A percentile compares a stretch with the other conserved stretches of the same genome.
Conservation (phyloP, 2,113 vertebrate species). For the Dipodomys spectabilis region DNA sequence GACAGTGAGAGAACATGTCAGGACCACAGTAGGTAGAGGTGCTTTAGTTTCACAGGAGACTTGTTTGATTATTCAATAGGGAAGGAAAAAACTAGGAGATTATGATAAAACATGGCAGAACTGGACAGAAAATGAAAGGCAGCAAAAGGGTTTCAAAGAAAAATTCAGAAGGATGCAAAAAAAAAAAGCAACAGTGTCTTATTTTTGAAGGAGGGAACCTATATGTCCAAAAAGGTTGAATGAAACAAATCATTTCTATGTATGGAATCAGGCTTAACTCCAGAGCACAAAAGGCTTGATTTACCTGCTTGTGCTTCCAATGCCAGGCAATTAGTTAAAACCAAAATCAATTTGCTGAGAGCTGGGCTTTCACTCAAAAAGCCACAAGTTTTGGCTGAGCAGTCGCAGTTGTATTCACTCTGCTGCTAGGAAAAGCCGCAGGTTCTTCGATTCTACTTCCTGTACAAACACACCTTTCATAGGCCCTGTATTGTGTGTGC, state of each 20-base stretch:
- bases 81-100: neutral
- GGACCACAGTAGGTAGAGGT: neutral
- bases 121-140: neutral
- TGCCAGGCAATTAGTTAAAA: slow-evolving; percentile 60
- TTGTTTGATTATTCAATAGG: neutral
- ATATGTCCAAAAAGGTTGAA: neutral
- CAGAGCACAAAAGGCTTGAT: slow-evolving; percentile 34
- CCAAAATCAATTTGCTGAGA: slow-evolving; percentile 58
- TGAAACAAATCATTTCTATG: neutral
- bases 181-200: neutral
- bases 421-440: slow-evolving; percentile 28
- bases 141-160: neutral
- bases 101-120: neutral
- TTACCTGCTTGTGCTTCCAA: neutral
- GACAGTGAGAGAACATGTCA: neutral
- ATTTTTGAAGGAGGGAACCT: neutral
- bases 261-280: neutral
- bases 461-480: neutral
- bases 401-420: neutral
- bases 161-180: neutral
- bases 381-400: neutral
- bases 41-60: neutral
- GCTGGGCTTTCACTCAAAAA: slow-evolving; percentile 52
- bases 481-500: neutral
- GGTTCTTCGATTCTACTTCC: neutral